Evolutionary conservation across 2,797 vertebrate genomes (phyloP), one percentile per base, ranked within the genome.

Genomic region (Chloroceryle inda): DNA sequence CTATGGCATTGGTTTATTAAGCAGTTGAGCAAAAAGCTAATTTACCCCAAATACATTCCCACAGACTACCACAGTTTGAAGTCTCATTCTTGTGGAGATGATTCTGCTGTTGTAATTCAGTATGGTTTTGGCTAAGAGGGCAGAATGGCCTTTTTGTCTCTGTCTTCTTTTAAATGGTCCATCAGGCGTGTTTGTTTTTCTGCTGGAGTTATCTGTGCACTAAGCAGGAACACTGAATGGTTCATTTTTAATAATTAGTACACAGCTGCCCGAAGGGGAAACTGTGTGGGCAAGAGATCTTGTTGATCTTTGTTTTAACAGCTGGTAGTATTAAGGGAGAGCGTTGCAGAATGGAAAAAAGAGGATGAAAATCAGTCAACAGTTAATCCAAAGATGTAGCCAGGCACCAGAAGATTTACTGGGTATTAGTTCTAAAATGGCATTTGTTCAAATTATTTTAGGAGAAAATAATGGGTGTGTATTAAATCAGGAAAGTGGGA

Each of bases 231-330:
- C 18, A 23, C 31, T 83, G 24, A 29, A 13, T 66, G 78, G 81
- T 47, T 97, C 71, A 16, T 92, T 96, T 92, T 90, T 92, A 90
- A 85, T 93, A 92, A 96, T 94, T 88, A 95, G 94, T 91, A 58
- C 76, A 63, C 62, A 68, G 95, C 68, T 96, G 71, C 92, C 86
- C 64, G 76, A 91, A 59, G 94, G 95, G 90, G 78, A 94, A 81
- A 72, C 53, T 8, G 14, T 61, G 40, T 73, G 80, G 92, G 85
- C 77, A 91, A 87, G 64, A 64, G 77, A 63, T 85, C 49, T 77
- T 33, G 64, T 72, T 81, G 72, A 85, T 90, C 52, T 86, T 85
- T 95, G 83, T 96, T 97, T 96, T 96, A 96, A 96, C 94, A 97
- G 96, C 95, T 97, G 96, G 79, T 58, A 80, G 89, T 80, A 89